These are phyloP conservation scores for Pangasius krempfi DNA, from an alignment of 2,797 vertebrate genomes.

Conservation along the genomic window DNA sequence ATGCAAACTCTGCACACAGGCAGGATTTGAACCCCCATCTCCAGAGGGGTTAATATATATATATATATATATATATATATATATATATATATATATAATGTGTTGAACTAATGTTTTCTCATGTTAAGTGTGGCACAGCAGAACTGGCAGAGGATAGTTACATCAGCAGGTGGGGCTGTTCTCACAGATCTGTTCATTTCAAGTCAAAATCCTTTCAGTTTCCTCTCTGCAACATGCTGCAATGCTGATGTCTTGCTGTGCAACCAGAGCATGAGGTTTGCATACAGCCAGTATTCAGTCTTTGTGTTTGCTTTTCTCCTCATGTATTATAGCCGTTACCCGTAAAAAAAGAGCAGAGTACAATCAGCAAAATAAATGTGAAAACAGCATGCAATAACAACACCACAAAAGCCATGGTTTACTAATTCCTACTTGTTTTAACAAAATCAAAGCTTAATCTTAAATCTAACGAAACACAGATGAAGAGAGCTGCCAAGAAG, in stretches of 20 bases:
- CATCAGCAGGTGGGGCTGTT: constrained; percentile 50
- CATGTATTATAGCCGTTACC: neutral
- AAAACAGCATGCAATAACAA: constrained; percentile 28
- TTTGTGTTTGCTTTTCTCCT: neutral
- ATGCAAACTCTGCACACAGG: too few species aligned
- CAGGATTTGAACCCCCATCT: too few species aligned
- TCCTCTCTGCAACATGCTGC: constrained; percentile 45
- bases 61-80: too few species aligned
- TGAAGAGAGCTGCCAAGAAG: constrained; percentile 19
- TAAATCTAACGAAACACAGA: constrained; percentile 21
- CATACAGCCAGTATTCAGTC: constrained; percentile 12
- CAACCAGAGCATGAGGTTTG: constrained; percentile 30
- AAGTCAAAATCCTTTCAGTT: constrained; percentile 34
- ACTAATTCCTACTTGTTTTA: constrained; percentile 41
- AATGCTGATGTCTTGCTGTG: constrained; percentile 47
- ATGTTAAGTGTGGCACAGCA: neutral
- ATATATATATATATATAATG: too few species aligned
- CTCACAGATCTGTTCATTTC: constrained; percentile 40
- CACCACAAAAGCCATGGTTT: constrained; percentile 34
- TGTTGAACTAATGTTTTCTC: neutral
- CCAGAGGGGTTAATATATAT: too few species aligned
- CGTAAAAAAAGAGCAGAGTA: neutral
- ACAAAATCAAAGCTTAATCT: constrained; percentile 17
- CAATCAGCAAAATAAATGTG: constrained; percentile 1
- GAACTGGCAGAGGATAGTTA: neutral